Base-by-base conservation (phyloP, 2,797 vertebrate genomes). In the Merluccius polli region DNA sequence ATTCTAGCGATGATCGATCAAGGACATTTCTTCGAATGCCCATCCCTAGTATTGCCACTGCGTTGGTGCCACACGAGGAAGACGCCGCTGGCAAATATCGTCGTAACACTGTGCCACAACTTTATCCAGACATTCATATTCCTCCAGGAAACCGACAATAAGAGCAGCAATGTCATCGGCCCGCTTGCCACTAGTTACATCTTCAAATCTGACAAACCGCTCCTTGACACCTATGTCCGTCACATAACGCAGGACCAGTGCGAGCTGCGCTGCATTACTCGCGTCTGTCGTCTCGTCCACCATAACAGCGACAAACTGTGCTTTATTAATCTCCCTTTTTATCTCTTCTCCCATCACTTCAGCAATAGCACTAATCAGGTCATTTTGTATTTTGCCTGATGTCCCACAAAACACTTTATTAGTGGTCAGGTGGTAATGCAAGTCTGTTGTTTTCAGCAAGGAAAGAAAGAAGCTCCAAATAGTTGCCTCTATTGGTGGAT, bases 81-180 rank as follows among this genome's bases (percentile, higher is more conserved):
- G 0, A 78, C 31, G 0, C 73, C 0, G 67, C 48, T 15, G 81
- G 33, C 33, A 35, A 35, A 59, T 74, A 2, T 76, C 73, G 31
- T 82, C 74, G 68, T 70, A 82, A 38, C 80, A 80, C 76, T 36
- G 35, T 81, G 74, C 79, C 75, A 84, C 80, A 76, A 83, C 75
- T 82, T 85, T 81, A 63, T 71, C 59, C 70, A 83, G 65, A 33
- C 77, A 82, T 36, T 82, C 48, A 10, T 75, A 0, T 76, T 82
- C 74, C 75, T 52, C 65, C n/a, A 78, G 27, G 16, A 82, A 82
- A 11, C 10, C 0, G 73, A 86, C 18, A 32, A 84, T 81, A 4
- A 81, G 73, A 67, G 13, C 41, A 11, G 70, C 48, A 81, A 80
- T 77, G 52, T 80, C 75, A 71, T 84, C 71, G 2, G 77, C 75